Conservation (phyloP, 1,140 invertebrate species). For the Prorops nasuta region DNA sequence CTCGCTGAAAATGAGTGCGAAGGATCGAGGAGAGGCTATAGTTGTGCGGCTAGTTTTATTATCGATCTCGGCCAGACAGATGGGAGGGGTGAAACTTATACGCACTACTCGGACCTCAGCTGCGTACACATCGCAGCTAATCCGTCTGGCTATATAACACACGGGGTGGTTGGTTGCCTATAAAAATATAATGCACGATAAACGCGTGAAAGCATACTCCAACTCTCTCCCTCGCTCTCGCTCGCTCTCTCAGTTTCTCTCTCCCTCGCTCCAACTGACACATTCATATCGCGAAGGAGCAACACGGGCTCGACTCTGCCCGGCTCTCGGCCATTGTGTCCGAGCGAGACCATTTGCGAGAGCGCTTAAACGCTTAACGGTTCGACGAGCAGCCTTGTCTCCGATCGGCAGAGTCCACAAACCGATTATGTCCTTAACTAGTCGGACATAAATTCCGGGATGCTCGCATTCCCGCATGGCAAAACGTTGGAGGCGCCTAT, state of each 20-base stretch:
- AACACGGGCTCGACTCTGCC: neutral
- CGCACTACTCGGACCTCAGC: constrained; percentile 23
- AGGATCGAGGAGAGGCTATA: too few species aligned
- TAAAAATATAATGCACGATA: constrained; percentile 44
- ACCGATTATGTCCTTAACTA: constrained; percentile 13
- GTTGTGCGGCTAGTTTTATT: too few species aligned
- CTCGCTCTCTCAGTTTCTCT: neutral
- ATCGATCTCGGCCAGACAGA: too few species aligned
- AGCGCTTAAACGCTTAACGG: constrained; percentile 23
- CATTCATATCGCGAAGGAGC: constrained; percentile 8
- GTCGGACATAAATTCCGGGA: constrained; percentile 4
- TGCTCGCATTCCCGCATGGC: too few species aligned
- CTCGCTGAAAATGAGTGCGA: too few species aligned
- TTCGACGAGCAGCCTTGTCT: constrained; percentile 19
- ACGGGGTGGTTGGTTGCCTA: constrained; percentile 17
- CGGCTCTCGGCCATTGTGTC: constrained; percentile 11
- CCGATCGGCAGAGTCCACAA: constrained; percentile 8
- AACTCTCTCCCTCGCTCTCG: neutral
- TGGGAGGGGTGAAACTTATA: neutral
- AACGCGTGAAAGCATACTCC: constrained; percentile 26
- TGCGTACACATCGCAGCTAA: constrained; percentile 34
- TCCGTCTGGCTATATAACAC: constrained; percentile 24
- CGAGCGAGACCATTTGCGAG: constrained; percentile 23
- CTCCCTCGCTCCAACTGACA: neutral
- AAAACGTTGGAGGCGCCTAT: too few species aligned